Conservation (phyloP, 2,888 invertebrate species). For the Melanostoma mellinum region DNA sequence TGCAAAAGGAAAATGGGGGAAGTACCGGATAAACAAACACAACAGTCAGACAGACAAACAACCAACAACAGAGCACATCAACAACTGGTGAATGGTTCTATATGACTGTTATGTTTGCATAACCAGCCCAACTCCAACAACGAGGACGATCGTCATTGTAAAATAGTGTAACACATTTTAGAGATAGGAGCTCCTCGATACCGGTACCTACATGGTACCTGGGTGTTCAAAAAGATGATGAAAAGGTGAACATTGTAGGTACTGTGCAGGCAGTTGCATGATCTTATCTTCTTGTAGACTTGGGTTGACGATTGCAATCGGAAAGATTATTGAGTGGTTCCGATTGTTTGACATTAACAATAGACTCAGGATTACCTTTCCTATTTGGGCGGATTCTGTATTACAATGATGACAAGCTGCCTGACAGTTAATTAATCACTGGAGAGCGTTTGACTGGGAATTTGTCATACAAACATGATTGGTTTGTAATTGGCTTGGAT, state of each 20-base stretch:
- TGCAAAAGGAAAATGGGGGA: slow-evolving; percentile 50
- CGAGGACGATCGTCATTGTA: slow-evolving; percentile 57
- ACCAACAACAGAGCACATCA: neutral
- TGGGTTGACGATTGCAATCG: slow-evolving; percentile 58
- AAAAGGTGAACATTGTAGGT: slow-evolving; percentile 10
- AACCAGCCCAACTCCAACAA: slow-evolving; percentile 21
- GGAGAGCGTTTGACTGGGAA: slow-evolving; percentile 43
- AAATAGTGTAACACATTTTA: slow-evolving; percentile 61
- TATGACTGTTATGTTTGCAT: slow-evolving; percentile 49
- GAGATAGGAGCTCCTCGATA: slow-evolving; percentile 34
- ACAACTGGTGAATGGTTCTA: slow-evolving; percentile 53
- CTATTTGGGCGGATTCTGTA: slow-evolving; percentile 61
- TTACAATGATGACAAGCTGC: slow-evolving; percentile 58
- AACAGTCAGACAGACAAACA: slow-evolving; percentile 35
- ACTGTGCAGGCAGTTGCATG: slow-evolving; percentile 13
- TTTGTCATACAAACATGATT: slow-evolving; percentile 33
- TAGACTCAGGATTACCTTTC: slow-evolving; percentile 62
- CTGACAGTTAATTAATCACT: slow-evolving; percentile 71
- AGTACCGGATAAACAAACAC: slow-evolving; percentile 72
- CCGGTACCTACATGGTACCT: too few species aligned
- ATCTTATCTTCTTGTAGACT: slow-evolving; percentile 50
- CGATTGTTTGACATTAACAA: slow-evolving; percentile 64
- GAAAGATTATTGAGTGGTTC: slow-evolving; percentile 67
- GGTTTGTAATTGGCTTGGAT: slow-evolving; percentile 53
- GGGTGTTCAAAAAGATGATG: slow-evolving; percentile 10